Conservation (phyloP, 2,797 vertebrate species). For the Danionella dracula region DNA sequence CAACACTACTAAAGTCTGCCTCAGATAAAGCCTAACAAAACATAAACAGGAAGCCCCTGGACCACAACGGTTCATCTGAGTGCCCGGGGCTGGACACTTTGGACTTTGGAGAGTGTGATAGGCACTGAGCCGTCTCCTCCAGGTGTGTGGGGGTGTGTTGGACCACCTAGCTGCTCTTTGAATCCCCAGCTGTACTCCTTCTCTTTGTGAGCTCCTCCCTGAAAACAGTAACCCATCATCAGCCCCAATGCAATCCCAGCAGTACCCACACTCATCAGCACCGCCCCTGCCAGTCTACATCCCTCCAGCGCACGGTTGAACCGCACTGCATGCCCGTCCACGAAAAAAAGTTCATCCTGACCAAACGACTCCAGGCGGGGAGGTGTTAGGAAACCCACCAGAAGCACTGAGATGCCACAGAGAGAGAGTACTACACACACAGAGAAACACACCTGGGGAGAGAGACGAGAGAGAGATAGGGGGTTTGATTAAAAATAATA, state of each 20-base stretch:
- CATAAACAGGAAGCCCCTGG: too few species aligned
- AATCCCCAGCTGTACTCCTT: constrained; percentile 84
- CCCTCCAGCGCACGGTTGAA: constrained; percentile 88
- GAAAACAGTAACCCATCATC: constrained; percentile 85
- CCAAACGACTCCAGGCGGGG: constrained; percentile 90
- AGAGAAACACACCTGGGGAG: constrained; percentile 85
- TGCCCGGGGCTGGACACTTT: constrained; percentile 85
- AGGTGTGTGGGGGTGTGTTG: constrained; percentile 79
- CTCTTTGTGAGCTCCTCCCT: constrained; percentile 87
- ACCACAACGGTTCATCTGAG: neutral
- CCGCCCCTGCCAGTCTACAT: constrained; percentile 88
- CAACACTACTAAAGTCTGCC: too few species aligned
- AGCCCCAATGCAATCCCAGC: constrained; percentile 83
- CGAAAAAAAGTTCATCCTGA: constrained; percentile 83
- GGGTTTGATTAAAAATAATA: too few species aligned
- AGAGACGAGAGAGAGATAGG: neutral
- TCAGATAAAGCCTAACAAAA: too few species aligned
- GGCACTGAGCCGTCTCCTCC: constrained; percentile 86
- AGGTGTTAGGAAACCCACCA: constrained; percentile 86
- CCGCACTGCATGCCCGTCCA: constrained; percentile 78
- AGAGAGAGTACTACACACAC: constrained; percentile 74
- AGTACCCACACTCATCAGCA: constrained; percentile 90
- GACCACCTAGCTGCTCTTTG: constrained; percentile 85
- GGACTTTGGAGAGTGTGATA: constrained; percentile 91
- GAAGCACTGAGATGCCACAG: constrained; percentile 81